Percentiles rank a stretch among this genome's conserved stretches.
Evolutionary conservation across 2,113 vertebrate species (phyloP).

Genomic region (Theristicus caerulescens): DNA sequence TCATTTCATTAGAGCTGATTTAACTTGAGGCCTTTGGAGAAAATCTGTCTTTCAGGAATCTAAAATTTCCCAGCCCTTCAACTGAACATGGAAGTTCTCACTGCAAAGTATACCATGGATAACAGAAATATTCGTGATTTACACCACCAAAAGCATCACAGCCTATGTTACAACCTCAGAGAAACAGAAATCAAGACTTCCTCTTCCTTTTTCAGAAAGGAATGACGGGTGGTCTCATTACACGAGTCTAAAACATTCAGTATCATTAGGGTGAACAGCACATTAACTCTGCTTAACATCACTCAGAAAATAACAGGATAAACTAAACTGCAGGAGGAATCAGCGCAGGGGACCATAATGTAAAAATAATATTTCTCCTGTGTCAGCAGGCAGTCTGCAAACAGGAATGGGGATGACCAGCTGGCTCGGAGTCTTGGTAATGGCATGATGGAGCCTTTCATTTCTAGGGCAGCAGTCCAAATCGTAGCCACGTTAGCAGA

Average conservation of each 20-base stretch:
- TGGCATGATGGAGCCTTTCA: neutral
- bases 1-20: neutral
- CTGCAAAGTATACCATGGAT: neutral
- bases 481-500: neutral
- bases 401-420: neutral
- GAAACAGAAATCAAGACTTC: neutral
- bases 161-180: neutral
- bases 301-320: neutral
- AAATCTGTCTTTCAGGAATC: neutral
- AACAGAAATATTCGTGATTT: neutral
- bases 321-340: neutral
- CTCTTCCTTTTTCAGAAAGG: neutral
- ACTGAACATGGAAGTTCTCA: neutral
- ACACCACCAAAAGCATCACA: neutral
- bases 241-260: neutral
- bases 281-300: neutral
- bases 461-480: neutral
- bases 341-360: neutral
- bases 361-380: neutral
- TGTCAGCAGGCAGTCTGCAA: conserved; percentile 10
- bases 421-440: neutral
- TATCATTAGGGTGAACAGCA: neutral
- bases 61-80: neutral
- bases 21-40: neutral
- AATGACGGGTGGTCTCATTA: neutral